Evolutionary conservation across 2,888 invertebrate species (phyloP).

Genomic region (Iphiclides podalirius): DNA sequence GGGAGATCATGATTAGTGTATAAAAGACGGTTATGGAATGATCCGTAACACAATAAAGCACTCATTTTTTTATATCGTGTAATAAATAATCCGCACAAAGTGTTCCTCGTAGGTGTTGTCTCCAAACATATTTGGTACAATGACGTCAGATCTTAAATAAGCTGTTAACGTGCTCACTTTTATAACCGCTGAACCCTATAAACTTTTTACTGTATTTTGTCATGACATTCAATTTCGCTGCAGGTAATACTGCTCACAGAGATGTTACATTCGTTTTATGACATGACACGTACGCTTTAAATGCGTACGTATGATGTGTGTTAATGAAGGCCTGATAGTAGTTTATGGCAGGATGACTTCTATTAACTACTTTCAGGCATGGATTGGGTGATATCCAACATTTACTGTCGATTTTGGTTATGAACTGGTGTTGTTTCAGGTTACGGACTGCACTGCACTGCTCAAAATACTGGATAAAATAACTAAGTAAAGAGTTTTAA

Average conservation of each 20-base stretch:
- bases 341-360: neutral
- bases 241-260: neutral
- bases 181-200: constrained; percentile 2
- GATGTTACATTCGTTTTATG: neutral
- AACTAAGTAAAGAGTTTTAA: too few species aligned
- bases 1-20: too few species aligned
- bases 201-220: constrained; percentile 4
- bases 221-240: constrained; percentile 1
- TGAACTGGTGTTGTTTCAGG: too few species aligned
- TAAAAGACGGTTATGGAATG: too few species aligned
- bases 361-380: too few species aligned
- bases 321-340: neutral
- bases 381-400: too few species aligned
- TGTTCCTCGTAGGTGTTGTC: neutral
- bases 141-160: neutral
- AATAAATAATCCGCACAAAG: too few species aligned
- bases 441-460: too few species aligned
- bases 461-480: too few species aligned
- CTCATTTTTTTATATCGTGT: too few species aligned
- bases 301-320: neutral
- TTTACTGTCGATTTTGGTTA: too few species aligned
- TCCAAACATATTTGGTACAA: neutral
- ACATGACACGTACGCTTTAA: neutral
- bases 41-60: too few species aligned
- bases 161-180: neutral